Base-by-base conservation (phyloP, 92 coral and sea anemone genomes). In the Heliopora coerulea region DNA sequence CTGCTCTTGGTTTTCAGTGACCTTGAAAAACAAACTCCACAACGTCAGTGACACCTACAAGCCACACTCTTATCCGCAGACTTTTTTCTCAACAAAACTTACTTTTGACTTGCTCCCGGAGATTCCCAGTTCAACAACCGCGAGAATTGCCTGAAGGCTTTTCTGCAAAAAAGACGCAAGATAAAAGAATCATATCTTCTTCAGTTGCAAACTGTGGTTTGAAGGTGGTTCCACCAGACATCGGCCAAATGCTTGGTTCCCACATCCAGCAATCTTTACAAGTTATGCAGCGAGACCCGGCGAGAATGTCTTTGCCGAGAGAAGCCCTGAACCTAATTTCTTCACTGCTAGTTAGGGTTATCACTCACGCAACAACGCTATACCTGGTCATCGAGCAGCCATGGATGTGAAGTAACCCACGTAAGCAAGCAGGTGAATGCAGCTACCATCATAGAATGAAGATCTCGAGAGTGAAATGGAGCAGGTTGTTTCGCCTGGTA, bases 371-470 rank as follows among this genome's bases (percentile, higher is more conserved):
- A n/a, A n/a, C n/a, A n/a, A n/a, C n/a, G n/a, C n/a, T 19, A 19
- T 33, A 88, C 93, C 89, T 88, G 87, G 37, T 79, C 81, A 52
- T 88, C 91, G 83, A 95, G 40, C 42, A 93, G 79, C 90, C 96
- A 86, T 0, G 96, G 91, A 65, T 93, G 98, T 50, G 96, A 91
- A 83, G 87, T 86, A n/a, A 93, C 78, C 98, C 98, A 93, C 0
- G 91, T 80, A 75, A 90, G 87, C 50, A 93, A 79, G 62, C 98
- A 93, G 59, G 78, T 75, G 57, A 90, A 90, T 0, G 98, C 91
- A 14, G 95, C 98, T 10, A 93, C 98, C 59, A 93, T 93, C 91
- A 91, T 93, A 29, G 98, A 93, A 74, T 93, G 98, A 0, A 93
- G 85, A 75, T 93, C 96, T 46, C 98, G 96, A 29, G 91, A 88